Percentiles rank a stretch among this genome's conserved stretches.
These are phyloP conservation scores for Porites australiensis DNA, from an alignment of 64 coral and sea anemone genomes.

Conservation along the genomic window DNA sequence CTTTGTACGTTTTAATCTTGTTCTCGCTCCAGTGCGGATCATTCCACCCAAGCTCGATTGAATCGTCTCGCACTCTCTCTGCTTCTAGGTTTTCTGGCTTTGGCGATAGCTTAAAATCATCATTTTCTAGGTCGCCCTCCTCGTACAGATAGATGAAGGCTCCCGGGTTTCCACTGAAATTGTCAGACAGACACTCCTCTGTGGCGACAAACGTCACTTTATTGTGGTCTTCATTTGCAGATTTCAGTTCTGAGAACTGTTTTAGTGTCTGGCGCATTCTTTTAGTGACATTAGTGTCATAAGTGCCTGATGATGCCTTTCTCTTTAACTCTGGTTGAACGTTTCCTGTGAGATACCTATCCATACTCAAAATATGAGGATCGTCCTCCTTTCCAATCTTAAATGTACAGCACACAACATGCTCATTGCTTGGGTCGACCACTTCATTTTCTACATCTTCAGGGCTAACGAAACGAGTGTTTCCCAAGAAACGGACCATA, in stretches of 20 bases:
- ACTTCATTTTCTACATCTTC: conserved; percentile 59
- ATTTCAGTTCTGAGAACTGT: conserved; percentile 17
- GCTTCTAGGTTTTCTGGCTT: not conserved
- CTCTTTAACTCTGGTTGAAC: not conserved
- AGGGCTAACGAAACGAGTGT: conserved; percentile 36
- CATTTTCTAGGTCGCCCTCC: conserved; percentile 6
- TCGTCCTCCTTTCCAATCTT: conserved; percentile 45
- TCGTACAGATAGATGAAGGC: conserved; percentile 46
- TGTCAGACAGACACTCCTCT: conserved; percentile 16
- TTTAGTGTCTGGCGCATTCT: conserved; percentile 37
- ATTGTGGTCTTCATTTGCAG: conserved; percentile 36
- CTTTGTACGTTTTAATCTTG: conserved; percentile 3
- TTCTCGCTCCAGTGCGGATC: not conserved
- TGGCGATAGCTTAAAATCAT: conserved; percentile 3
- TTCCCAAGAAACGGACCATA: not conserved
- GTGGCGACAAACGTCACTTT: conserved; percentile 46
- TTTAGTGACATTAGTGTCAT: conserved; percentile 8
- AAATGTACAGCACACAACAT: conserved; percentile 59
- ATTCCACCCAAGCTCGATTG: conserved; percentile 24
- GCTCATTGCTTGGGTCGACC: conserved; percentile 1
- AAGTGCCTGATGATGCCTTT: not conserved
- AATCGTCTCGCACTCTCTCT: not conserved
- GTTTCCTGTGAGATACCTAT: conserved; percentile 12
- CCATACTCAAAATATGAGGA: conserved; percentile 16
- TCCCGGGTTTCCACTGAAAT: not conserved